These are phyloP conservation scores for Urocyon cinereoargenteus DNA, from an alignment of 2,797 vertebrate species.

Conservation along the genomic window DNA sequence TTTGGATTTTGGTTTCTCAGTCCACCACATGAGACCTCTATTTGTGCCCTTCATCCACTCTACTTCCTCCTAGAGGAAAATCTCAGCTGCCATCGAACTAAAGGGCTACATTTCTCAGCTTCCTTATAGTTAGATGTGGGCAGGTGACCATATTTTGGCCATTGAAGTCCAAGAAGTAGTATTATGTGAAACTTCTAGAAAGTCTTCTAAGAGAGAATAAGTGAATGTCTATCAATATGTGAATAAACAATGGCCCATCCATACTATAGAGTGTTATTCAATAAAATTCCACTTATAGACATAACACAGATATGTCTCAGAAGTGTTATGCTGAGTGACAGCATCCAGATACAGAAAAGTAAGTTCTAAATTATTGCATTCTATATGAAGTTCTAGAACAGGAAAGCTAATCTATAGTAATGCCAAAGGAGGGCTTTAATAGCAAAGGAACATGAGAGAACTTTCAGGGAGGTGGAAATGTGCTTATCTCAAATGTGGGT, in stretches of 20 bases:
- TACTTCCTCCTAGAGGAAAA: background rate
- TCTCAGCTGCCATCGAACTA: background rate
- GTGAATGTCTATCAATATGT: background rate
- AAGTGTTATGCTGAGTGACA: background rate
- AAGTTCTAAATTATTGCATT: background rate
- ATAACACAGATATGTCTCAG: background rate
- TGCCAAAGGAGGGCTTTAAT: background rate
- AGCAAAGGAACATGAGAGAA: background rate
- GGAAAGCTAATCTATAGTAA: background rate
- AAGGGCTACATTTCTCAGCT: background rate
- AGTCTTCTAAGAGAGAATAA: background rate
- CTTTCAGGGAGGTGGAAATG: background rate
- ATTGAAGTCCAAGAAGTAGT: constrained; percentile 21
- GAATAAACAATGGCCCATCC: background rate
- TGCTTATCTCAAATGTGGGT: background rate
- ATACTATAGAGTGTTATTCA: background rate
- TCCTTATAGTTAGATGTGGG: background rate
- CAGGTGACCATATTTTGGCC: background rate
- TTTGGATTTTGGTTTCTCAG: background rate
- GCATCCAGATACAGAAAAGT: background rate
- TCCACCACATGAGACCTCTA: background rate
- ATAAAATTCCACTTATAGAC: background rate
- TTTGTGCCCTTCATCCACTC: background rate
- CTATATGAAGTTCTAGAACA: background rate
- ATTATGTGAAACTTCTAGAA: background rate